A percentile compares a stretch with the other conserved stretches of the same genome.
These are phyloP conservation scores for Heliconius ismenius DNA, from an alignment of 2,888 invertebrate species.

Conservation along the genomic window DNA sequence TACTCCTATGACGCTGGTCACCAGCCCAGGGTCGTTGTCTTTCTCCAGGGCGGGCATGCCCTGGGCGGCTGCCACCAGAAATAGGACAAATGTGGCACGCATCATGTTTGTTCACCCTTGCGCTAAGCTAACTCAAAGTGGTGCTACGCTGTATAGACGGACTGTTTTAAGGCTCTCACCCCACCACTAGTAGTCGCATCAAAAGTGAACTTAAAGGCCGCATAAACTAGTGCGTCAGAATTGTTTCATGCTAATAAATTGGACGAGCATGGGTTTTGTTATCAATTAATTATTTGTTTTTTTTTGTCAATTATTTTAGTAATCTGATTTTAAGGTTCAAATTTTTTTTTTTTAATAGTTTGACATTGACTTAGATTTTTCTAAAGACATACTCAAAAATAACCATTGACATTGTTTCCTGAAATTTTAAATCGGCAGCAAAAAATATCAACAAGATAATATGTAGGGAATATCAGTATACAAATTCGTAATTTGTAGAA, in stretches of 20 bases:
- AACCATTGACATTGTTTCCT: not conserved
- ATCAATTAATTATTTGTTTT: conserved; percentile 52
- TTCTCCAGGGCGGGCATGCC: conserved; percentile 79
- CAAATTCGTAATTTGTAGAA: not conserved
- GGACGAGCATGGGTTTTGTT: conserved; percentile 61
- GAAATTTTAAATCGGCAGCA: not conserved
- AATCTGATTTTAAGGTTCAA: not conserved
- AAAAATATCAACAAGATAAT: not conserved
- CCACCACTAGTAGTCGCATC: conserved; percentile 69
- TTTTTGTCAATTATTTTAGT: not conserved
- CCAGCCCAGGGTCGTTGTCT: conserved; percentile 72
- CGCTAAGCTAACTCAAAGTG: conserved; percentile 75
- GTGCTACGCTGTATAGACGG: conserved; percentile 67
- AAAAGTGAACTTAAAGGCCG: conserved; percentile 76
- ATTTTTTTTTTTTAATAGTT: not conserved
- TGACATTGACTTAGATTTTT: not conserved
- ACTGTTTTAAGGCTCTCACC: conserved; percentile 77
- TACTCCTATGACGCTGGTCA: conserved; percentile 82
- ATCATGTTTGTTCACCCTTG: conserved; percentile 76
- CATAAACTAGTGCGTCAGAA: conserved; percentile 72
- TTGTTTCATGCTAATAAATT: conserved; percentile 64
- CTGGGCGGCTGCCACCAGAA: conserved; percentile 75
- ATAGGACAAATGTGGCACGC: conserved; percentile 73
- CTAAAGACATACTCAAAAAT: not conserved
- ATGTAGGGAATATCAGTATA: not conserved